These are phyloP conservation scores for Otolemur garnettii DNA, from an alignment of 2,113 vertebrate genomes.

Conservation along the genomic window DNA sequence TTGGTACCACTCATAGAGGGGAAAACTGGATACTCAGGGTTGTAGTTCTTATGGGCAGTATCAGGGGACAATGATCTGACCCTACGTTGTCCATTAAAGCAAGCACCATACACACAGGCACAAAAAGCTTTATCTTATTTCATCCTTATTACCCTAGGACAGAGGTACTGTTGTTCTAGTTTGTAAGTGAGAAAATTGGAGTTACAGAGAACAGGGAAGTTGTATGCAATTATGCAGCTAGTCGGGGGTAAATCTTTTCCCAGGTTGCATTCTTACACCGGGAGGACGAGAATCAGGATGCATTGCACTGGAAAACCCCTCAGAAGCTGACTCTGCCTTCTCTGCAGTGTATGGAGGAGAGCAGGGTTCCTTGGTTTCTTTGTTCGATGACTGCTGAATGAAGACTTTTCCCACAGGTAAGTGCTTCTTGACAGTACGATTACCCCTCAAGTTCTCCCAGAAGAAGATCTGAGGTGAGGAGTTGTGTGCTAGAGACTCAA, in stretches of 20 bases:
- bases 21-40: not conserved
- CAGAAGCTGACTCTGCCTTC: not conserved
- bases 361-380: not conserved
- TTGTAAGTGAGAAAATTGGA: not conserved
- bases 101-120: accelerated
- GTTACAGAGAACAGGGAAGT: too few species aligned
- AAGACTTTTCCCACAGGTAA: not conserved
- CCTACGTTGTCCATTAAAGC: not conserved
- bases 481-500: too few species aligned
- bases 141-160: too few species aligned
- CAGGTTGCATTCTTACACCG: not conserved
- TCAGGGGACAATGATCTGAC: not conserved
- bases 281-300: not conserved
- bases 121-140: not conserved
- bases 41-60: not conserved
- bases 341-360: accelerated
- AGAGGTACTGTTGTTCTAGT: not conserved
- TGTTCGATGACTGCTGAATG: accelerated
- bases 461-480: not conserved
- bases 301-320: accelerated
- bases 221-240: too few species aligned
- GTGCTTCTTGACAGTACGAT: accelerated
- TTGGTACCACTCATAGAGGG: accelerated
- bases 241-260: not conserved
- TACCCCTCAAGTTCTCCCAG: not conserved